A percentile compares a stretch with the other conserved stretches of the same genome.
Conservation (phyloP, 2,113 vertebrate species). For the Canis aureus region DNA sequence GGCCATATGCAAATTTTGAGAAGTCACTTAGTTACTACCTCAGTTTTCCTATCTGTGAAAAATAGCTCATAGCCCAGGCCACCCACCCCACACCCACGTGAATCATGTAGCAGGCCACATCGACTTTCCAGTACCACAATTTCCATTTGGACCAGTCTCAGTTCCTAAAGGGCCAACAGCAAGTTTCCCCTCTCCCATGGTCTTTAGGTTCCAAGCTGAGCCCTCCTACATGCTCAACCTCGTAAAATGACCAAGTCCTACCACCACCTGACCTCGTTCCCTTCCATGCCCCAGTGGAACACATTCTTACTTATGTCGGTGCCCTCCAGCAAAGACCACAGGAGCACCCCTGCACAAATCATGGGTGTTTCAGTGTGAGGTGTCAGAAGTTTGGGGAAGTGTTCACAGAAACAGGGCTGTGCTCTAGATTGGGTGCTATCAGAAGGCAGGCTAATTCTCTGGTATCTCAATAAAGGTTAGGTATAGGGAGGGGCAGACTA, state of each 20-base stretch:
- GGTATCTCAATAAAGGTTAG: neutral
- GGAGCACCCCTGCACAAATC: neutral
- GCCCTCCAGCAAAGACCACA: neutral
- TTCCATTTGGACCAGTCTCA: neutral
- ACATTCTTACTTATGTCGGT: neutral
- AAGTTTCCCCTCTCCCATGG: neutral
- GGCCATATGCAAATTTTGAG: neutral
- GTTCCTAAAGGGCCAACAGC: neutral
- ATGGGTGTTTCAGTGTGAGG: neutral
- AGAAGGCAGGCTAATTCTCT: neutral
- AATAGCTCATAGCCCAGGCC: neutral
- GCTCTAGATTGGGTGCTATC: neutral
- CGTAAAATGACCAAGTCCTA: fast-evolving
- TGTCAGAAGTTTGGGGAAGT: neutral
- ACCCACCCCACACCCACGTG: neutral
- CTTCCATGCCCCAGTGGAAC: neutral
- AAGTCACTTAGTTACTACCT: neutral
- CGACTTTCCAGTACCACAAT: neutral
- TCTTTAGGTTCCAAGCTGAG: neutral
- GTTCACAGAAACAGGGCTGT: neutral
- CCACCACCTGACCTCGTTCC: neutral
- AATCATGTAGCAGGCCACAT: neutral
- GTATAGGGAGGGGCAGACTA: neutral
- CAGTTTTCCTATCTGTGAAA: neutral
- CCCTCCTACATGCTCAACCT: neutral